Evolutionary conservation across 1,140 invertebrate genomes (phyloP).

Genomic region (Carposina sasakii): DNA sequence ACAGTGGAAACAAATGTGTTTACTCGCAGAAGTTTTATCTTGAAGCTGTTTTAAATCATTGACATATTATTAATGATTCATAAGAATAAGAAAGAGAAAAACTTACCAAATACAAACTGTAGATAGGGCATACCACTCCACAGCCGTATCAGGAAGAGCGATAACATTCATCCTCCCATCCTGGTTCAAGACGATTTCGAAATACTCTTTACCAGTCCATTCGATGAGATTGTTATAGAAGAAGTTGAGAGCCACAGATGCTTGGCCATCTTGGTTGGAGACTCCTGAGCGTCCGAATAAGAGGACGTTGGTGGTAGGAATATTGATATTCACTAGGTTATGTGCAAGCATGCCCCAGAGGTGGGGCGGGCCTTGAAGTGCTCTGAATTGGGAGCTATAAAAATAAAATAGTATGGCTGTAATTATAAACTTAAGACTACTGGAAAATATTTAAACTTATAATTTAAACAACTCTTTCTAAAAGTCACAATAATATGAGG

Average conservation of each 20-base stretch:
- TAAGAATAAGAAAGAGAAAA: no score
- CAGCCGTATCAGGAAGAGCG: slow-evolving; percentile 46
- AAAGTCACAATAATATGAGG: no score
- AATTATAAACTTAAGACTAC: no score
- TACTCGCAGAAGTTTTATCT: no score
- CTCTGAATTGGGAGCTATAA: slow-evolving; percentile 40
- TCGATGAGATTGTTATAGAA: slow-evolving; percentile 38
- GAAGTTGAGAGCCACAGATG: slow-evolving; percentile 39
- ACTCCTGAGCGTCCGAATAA: slow-evolving; percentile 35
- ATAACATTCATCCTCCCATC: slow-evolving; percentile 38
- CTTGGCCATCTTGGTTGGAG: slow-evolving; percentile 33
- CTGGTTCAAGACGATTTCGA: slow-evolving; percentile 41
- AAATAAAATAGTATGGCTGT: neutral
- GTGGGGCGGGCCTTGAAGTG: slow-evolving; percentile 34
- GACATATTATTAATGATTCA: no score
- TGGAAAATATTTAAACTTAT: no score
- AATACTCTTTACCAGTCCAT: slow-evolving; percentile 40
- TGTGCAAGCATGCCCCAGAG: slow-evolving; percentile 59
- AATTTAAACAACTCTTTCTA: no score
- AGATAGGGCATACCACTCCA: slow-evolving; percentile 48
- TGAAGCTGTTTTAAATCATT: no score
- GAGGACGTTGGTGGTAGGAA: slow-evolving; percentile 32
- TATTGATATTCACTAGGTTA: slow-evolving; percentile 37
- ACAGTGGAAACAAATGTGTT: no score
- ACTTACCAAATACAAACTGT: slow-evolving; percentile 58